These are phyloP conservation scores for Alethe diademata DNA, from an alignment of 2,113 vertebrate genomes.

Conservation along the genomic window DNA sequence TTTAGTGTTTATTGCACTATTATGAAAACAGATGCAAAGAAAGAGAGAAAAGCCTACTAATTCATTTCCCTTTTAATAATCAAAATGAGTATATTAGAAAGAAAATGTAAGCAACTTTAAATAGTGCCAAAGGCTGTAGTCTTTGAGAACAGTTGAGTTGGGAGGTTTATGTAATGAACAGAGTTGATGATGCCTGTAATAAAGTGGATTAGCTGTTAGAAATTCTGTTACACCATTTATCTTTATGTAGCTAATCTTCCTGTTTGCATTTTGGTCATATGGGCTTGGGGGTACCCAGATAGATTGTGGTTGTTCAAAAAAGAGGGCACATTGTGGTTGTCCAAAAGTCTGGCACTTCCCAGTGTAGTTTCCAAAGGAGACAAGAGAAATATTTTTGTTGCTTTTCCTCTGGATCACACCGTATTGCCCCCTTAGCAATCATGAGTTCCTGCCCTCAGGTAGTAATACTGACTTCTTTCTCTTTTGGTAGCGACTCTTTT, in stretches of 20 bases:
- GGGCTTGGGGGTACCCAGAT: not conserved
- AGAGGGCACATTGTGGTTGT: not conserved
- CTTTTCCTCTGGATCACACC: not conserved
- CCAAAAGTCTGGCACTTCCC: not conserved
- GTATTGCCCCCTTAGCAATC: not conserved
- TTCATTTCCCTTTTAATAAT: slow-evolving; percentile 32
- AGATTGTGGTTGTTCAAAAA: not conserved
- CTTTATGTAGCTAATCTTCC: not conserved
- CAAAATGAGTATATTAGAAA: slow-evolving; percentile 28
- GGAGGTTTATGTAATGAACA: slow-evolving; percentile 25
- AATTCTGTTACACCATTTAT: not conserved
- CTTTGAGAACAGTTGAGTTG: not conserved
- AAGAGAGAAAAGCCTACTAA: not conserved
- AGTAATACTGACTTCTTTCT: not conserved
- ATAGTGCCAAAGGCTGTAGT: not conserved
- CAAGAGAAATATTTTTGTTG: not conserved
- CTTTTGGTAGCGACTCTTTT: not conserved
- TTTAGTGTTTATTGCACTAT: not conserved
- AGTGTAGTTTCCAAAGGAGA: not conserved
- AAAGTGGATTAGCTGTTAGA: slow-evolving; percentile 14
- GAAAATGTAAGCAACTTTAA: slow-evolving; percentile 30
- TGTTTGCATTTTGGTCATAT: not conserved
- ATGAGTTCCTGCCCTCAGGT: not conserved
- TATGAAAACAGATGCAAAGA: not conserved
- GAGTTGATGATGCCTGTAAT: not conserved